Evolutionary conservation across 2,888 invertebrate genomes (phyloP), one percentile per base, ranked within the genome.

Genomic region (Lobophora halterata): DNA sequence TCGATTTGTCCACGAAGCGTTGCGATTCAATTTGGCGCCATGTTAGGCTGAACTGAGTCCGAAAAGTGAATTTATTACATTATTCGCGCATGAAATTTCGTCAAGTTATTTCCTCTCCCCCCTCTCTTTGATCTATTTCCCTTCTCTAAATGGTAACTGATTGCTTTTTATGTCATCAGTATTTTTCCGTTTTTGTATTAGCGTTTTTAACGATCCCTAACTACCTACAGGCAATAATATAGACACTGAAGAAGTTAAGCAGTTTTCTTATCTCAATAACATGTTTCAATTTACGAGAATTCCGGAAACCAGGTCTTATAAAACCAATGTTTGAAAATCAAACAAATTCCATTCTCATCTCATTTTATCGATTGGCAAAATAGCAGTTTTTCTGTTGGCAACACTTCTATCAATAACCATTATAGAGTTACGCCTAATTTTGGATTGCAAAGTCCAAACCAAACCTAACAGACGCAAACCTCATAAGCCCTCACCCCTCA

Each of bases 1-100:
- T 51, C 52, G 49, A 43, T 63, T 26, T 38, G 43, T 34, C 63
- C 69, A 61, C 46, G 61, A 65, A 65, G 61, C 76, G 72, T 68
- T 58, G 45, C 59, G 67, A 83, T 80, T 78, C 77, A 72, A 86
- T 86, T 85, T 82, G 55, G 65, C 76, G 79, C 71, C 61, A 33
- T 43, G 36, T 33, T 34, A 40, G 43, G 40, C 30, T 43, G 52
- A 65, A 65, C 58, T 58, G 59, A 52, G 61, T 53, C 68, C 64
- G 61, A 70, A 69, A 73, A 68, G 61, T 62, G 65, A 72, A 69
- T 74, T 77, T 77, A 80, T 80, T 71, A 65, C 70, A 68, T 81
- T 79, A 79, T 66, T 60, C 55, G 48, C 71, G 75, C 71, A 55
- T 63, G 65, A 72, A 62, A 73, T 66, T 60, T 53, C 61, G 55